Evolutionary conservation across 2,113 vertebrate species (phyloP), one percentile per base, ranked within the genome.

Genomic region (cat (Felis catus)): DNA sequence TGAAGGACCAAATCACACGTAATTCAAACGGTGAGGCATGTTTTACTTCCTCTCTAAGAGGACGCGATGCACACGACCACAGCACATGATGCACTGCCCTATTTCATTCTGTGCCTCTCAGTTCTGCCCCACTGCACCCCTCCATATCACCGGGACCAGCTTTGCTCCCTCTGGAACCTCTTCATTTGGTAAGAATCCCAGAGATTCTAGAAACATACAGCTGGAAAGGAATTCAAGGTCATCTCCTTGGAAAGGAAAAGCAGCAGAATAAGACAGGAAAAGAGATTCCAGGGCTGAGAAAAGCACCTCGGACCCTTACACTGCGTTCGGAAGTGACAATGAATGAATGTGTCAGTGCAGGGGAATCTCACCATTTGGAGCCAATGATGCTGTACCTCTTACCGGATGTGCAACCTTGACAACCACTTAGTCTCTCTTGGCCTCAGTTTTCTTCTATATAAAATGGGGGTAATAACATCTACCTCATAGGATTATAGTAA

Each of bases 221-320:
- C 55, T 76, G 33, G 81, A 89, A 91, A 91, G 45, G 63, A 89
- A 89, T 65, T 66, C 94, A 95, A 97, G 94, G 89, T 96, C 96
- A 95, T 63, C 53, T 93, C 27, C 4, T 0, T 68, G 36, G 65
- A 92, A 87, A 80, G 45, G n/a, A 41, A 33, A 78, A n/a, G 33
- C 23, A 85, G 48, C 29, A 89, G 66, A 88, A 29, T 33, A 41
- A 65, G 61, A 85, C 7, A 73, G 14, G 71, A 19, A 41, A 89
- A 70, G 18, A 91, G 53, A 89, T 51, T 65, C 29, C 48, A 82
- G 21, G 48, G 48, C 55, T 51, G 51, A 70, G 41, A n/a, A 78
- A 63, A 55, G 76, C 0, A 6, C 55, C 65, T 25, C 58, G 31
- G 89, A 58, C 16, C 5, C 31, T 91, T 36, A 10, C 4, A 66